Evolutionary conservation across 1,140 invertebrate genomes (phyloP), one percentile per base, ranked within the genome.

Genomic region (Penaeus chinensis): DNA sequence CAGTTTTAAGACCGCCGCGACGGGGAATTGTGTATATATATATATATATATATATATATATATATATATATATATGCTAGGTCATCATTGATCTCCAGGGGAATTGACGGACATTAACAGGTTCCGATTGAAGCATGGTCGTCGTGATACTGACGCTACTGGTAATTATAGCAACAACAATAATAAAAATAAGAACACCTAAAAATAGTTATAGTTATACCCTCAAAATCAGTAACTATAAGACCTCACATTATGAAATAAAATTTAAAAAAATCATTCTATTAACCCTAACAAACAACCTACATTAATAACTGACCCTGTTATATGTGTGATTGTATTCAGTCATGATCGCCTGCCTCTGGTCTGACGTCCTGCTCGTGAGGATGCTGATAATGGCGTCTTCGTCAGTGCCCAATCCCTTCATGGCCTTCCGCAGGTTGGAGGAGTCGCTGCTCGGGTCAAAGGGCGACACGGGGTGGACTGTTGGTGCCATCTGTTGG

Each of bases 351-450:
- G 98, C 95, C 84, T 97, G 93, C 90, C 98, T 94, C 92, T 99
- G 98, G 19, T 96, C 95, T 91, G 96, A 96, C 85, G 96, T 96
- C 37, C 91, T 89, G 78, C 78, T 83, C 74, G 90, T 91, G 22
- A 92, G 89, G 22, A 91, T 66, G 60, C 89, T 87, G 89, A 91
- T 91, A 4, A 92, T 90, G 3, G 89, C 82, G 16, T 91, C 90
- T 87, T 92, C 92, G 83, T 93, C 91, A 16, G 92, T 92, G 84
- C 91, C 92, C 54, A 91, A 11, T 0, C 92, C 91, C 91, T 92
- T 97, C 97, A 99, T 98, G 2, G 98, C 98, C 92, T 97, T 97
- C 89, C 96, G 94, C 24, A 99, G 93, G 81, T 95, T 94, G 87
- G 95, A 95, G 2, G 97, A 98, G 94, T 99, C 98, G 82, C 94